Evolutionary conservation across 2,113 vertebrate genomes (phyloP).

Genomic region (Varanus komodoensis): DNA sequence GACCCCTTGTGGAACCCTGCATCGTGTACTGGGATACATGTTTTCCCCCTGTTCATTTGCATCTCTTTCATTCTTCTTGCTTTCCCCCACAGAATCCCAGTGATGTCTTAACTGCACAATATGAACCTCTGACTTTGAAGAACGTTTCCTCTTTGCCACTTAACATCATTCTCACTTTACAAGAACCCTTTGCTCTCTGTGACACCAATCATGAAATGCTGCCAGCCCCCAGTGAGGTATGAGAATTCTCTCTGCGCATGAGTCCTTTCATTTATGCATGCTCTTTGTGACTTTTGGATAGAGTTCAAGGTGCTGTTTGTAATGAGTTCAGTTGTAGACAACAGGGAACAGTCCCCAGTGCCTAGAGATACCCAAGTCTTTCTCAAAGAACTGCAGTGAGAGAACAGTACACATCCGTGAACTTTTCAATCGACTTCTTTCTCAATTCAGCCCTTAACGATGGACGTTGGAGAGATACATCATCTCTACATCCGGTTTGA

Average conservation of each 20-base stretch:
- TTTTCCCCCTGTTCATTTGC: conserved; percentile 22
- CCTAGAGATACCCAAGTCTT: background rate
- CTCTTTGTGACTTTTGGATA: background rate
- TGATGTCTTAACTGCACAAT: conserved; percentile 68
- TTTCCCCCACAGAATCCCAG: conserved; percentile 70
- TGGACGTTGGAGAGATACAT: conserved; percentile 71
- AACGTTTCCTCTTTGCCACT: conserved; percentile 83
- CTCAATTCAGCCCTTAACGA: conserved; percentile 75
- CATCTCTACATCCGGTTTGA: conserved; percentile 84
- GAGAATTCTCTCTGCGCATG: background rate
- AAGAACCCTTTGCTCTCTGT: conserved; percentile 83
- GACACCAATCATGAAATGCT: conserved; percentile 35
- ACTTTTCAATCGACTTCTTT: conserved; percentile 18
- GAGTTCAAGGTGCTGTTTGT: background rate
- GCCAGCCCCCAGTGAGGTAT: conserved; percentile 57
- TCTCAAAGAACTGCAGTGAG: background rate
- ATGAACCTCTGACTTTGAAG: conserved; percentile 80
- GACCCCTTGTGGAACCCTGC: background rate
- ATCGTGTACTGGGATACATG: background rate
- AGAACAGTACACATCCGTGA: background rate
- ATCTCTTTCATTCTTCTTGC: background rate
- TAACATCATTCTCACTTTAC: conserved; percentile 73
- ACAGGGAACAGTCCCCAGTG: background rate
- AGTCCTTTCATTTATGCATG: background rate
- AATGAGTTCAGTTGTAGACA: too few relatives aligned